Evolutionary conservation across 2,888 invertebrate species (phyloP).

Genomic region (Anarsia innoxiella): DNA sequence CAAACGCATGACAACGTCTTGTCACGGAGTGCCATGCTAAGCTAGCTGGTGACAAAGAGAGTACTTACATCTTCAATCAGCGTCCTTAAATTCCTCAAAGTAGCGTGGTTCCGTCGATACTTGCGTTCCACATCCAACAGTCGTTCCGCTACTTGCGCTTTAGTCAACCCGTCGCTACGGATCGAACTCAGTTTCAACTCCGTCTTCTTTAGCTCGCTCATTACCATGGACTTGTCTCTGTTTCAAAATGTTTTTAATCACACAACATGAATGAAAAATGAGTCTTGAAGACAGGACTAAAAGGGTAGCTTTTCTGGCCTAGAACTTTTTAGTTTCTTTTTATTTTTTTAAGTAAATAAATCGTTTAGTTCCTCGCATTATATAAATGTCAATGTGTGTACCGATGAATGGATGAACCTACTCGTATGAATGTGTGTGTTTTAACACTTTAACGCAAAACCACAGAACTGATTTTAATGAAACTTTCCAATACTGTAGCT

Average conservation of each 20-base stretch:
- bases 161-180: constrained; percentile 48
- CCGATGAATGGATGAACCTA: no score
- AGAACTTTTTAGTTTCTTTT: not conserved
- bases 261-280: no score
- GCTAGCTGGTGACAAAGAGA: no score
- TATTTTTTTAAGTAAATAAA: no score
- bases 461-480: not conserved
- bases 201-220: constrained; percentile 53
- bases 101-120: constrained; percentile 34
- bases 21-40: no score
- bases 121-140: constrained; percentile 39
- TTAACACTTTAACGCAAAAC: no score
- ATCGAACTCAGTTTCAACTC: constrained; percentile 54
- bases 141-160: constrained; percentile 43
- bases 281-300: no score
- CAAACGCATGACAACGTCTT: no score
- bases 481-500: not conserved
- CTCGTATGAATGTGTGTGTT: no score
- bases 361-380: no score
- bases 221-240: constrained; percentile 52
- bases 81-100: constrained; percentile 30
- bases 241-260: not conserved
- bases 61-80: constrained; percentile 51
- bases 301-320: no score
- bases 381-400: no score